Percentiles rank a stretch among this genome's conserved stretches.
These are phyloP conservation scores for Eucera pruinosa DNA, from an alignment of 2,888 invertebrate genomes.

Conservation along the genomic window DNA sequence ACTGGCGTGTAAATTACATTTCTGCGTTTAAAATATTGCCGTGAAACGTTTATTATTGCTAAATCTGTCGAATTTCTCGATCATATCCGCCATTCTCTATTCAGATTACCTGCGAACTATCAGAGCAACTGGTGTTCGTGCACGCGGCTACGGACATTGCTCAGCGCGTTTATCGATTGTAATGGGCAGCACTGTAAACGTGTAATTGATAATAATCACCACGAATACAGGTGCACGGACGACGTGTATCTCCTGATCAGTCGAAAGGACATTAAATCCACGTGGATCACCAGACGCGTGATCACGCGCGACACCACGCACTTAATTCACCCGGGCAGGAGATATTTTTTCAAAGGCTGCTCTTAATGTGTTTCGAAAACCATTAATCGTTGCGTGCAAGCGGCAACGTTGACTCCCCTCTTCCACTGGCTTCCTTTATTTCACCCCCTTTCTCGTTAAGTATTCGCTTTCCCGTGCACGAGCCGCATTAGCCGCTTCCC, in stretches of 20 bases:
- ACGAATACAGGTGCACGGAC: slow-evolving; percentile 3
- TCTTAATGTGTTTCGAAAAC: slow-evolving; percentile 70
- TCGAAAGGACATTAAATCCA: slow-evolving; percentile 37
- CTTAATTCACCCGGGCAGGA: slow-evolving; percentile 62
- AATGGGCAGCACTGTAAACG: slow-evolving; percentile 18
- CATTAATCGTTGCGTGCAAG: slow-evolving; percentile 72
- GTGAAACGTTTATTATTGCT: not conserved
- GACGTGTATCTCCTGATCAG: slow-evolving; percentile 10
- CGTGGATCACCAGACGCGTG: slow-evolving; percentile 20
- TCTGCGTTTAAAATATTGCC: not conserved
- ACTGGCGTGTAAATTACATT: not conserved
- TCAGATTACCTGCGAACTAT: slow-evolving; percentile 63
- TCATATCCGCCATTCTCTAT: slow-evolving; percentile 18
- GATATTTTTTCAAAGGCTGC: slow-evolving; percentile 69
- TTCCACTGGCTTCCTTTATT: slow-evolving; percentile 54
- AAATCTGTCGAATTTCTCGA: slow-evolving; percentile 15
- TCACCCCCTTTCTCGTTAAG: slow-evolving; percentile 63
- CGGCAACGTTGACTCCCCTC: slow-evolving; percentile 50
- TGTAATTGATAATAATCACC: slow-evolving; percentile 40
- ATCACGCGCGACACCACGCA: slow-evolving; percentile 29
- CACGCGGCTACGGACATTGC: slow-evolving; percentile 49
- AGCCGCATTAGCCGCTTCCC: slow-evolving; percentile 67
- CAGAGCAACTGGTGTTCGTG: slow-evolving; percentile 76
- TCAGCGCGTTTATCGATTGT: slow-evolving; percentile 43
- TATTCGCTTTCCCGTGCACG: slow-evolving; percentile 69